Evolutionary conservation across 2,888 invertebrate species (phyloP).

Genomic region (Carcina quercana): DNA sequence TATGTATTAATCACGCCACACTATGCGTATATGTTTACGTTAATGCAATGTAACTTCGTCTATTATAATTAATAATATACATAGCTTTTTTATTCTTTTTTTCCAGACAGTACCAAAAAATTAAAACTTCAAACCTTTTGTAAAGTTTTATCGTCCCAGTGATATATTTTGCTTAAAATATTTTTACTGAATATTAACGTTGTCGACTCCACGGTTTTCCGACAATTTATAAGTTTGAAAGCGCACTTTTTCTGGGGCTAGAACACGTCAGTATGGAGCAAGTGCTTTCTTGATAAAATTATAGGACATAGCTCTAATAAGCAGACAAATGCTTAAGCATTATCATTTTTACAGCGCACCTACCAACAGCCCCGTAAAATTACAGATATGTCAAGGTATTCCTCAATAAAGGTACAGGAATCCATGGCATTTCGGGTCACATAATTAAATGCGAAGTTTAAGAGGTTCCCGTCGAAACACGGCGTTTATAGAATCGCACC

Average conservation of each 20-base stretch:
- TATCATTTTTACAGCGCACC: constrained; percentile 15
- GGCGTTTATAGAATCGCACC: constrained; percentile 25
- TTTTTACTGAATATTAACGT: no score
- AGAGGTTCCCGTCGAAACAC: constrained; percentile 28
- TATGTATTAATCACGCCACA: background rate
- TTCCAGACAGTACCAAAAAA: no score
- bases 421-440: constrained; percentile 32
- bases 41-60: no score
- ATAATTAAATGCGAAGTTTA: constrained; percentile 50
- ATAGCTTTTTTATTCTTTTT: no score
- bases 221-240: constrained; percentile 21
- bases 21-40: no score
- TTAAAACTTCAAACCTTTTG: no score
- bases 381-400: no score
- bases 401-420: constrained; percentile 17
- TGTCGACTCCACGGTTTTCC: constrained; percentile 18
- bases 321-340: constrained; percentile 22
- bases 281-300: constrained; percentile 9
- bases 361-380: no score
- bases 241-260: constrained; percentile 19
- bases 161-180: no score
- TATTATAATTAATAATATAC: no score
- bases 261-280: no score
- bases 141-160: no score
- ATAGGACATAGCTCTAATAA: constrained; percentile 2